Percentiles rank a stretch among this genome's conserved stretches.
Evolutionary conservation across 2,888 invertebrate genomes (phyloP).

Genomic region (Tholera decimalis): DNA sequence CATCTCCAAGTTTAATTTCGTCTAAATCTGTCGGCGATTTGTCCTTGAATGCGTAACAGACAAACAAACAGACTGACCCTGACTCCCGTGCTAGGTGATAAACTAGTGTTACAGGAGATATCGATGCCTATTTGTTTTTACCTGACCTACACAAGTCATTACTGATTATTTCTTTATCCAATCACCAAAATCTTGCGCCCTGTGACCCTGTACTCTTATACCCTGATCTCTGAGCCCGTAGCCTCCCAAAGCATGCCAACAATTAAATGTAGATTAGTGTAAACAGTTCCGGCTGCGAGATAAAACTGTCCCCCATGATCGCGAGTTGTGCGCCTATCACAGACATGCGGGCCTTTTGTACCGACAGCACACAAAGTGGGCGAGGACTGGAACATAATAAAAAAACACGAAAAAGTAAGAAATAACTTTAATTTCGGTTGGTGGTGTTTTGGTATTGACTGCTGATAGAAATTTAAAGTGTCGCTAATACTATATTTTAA

Average conservation of each 20-base stretch:
- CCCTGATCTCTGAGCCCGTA: constrained; percentile 10
- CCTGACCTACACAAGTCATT: neutral
- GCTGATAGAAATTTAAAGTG: too few species aligned
- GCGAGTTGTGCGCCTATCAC: constrained; percentile 57
- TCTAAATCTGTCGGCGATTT: too few species aligned
- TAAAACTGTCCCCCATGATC: constrained; percentile 68
- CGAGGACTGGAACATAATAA: neutral
- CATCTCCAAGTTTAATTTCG: too few species aligned
- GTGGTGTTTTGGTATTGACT: too few species aligned
- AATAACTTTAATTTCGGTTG: too few species aligned
- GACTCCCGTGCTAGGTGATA: too few species aligned
- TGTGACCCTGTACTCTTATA: too few species aligned
- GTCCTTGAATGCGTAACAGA: too few species aligned
- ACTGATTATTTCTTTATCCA: neutral
- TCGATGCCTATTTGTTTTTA: neutral
- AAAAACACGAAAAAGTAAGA: too few species aligned
- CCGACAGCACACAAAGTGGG: constrained; percentile 28
- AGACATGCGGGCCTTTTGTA: constrained; percentile 53
- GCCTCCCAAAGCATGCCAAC: constrained; percentile 26
- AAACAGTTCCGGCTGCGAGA: constrained; percentile 61
- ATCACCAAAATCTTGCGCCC: neutral
- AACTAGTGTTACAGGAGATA: too few species aligned
- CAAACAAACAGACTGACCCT: too few species aligned
- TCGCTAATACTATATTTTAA: too few species aligned
- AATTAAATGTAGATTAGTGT: constrained; percentile 69